Percentiles rank a stretch among this genome's conserved stretches.
These are phyloP conservation scores for Zaprionus vittiger DNA, from an alignment of 1,140 invertebrate genomes.

Conservation along the genomic window DNA sequence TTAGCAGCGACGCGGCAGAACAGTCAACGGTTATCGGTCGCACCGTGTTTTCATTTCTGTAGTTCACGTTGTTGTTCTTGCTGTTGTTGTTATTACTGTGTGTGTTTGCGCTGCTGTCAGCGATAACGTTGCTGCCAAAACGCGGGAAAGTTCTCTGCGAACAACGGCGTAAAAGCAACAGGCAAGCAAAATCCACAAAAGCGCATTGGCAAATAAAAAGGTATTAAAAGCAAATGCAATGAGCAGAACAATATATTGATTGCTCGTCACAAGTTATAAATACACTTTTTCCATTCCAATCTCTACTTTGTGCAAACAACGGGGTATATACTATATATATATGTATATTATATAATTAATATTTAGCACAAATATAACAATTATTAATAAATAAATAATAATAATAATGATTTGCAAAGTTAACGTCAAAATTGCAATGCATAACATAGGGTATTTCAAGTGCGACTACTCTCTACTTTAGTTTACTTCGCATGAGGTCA, in stretches of 20 bases:
- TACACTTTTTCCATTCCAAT: not conserved
- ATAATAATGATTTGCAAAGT: not conserved
- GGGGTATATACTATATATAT: too few relatives aligned
- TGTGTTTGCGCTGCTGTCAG: slow-evolving; percentile 38
- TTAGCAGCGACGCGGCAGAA: slow-evolving; percentile 18
- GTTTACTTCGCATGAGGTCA: slow-evolving; percentile 24
- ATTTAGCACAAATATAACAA: not conserved
- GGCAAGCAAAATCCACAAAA: slow-evolving; percentile 6
- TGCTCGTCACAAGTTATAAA: slow-evolving; percentile 13
- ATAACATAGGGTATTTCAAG: slow-evolving; percentile 17
- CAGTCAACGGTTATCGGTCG: slow-evolving; percentile 34
- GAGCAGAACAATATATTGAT: slow-evolving; percentile 21
- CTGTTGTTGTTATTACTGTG: not conserved
- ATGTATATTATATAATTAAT: not conserved
- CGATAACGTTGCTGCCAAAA: slow-evolving; percentile 37
- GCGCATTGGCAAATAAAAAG: slow-evolving; percentile 8
- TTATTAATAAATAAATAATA: not conserved
- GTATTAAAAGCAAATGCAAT: slow-evolving; percentile 12
- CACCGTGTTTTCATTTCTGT: not conserved
- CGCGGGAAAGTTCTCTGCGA: not conserved
- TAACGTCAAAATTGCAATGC: not conserved
- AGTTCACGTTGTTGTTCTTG: not conserved
- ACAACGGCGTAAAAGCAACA: slow-evolving; percentile 6
- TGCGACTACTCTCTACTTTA: slow-evolving; percentile 6
- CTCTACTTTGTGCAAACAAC: not conserved